Base-by-base conservation (phyloP, 2,888 invertebrate genomes). In the Drosophila rubida region DNA sequence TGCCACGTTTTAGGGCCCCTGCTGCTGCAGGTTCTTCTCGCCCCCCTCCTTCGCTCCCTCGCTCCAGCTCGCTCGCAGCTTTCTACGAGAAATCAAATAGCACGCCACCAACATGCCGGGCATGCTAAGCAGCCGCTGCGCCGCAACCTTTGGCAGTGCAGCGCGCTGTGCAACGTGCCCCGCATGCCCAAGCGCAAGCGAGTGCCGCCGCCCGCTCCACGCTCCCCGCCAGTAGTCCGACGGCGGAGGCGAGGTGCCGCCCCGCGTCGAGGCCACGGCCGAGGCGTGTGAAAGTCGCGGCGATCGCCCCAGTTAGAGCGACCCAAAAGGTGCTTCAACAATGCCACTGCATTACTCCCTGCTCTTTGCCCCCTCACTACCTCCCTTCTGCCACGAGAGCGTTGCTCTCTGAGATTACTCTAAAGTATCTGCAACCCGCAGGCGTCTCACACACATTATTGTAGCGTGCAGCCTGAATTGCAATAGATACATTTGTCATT, bases 221-320 rank as follows among this genome's bases (percentile, higher is more conserved):
- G n/a, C n/a, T n/a, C n/a, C n/a, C n/a, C n/a, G n/a, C n/a, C n/a
- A n/a, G n/a, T n/a, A n/a, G n/a, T n/a, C n/a, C n/a, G n/a, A n/a
- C n/a, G n/a, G n/a, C n/a, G n/a, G n/a, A n/a, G n/a, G n/a, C n/a
- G n/a, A n/a, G 57, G 49, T 67, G 49, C 41, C 53, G 3, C 3
- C 22, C 41, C 59, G 35, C 42, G 57, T 54, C 25, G 41, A 16
- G 45, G 49, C 30, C 45, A 44, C 16, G 50, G 45, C 22, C 45
- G 30, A 32, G 46, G 19, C 80, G 86, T 86, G 81, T 78, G 81
- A 81, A 80, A 78, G 80, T 69, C 39, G 13, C 23, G 54, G 1
- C 45, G 8, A 55, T 11, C 32, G 45, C 14, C 35, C 55, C 55
- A 55, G 45, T 46, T 45, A 41, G 19, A 19, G 19, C 6, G 25